Evolutionary conservation across 2,797 vertebrate genomes (phyloP).

Genomic region (Crocidura indochinensis): DNA sequence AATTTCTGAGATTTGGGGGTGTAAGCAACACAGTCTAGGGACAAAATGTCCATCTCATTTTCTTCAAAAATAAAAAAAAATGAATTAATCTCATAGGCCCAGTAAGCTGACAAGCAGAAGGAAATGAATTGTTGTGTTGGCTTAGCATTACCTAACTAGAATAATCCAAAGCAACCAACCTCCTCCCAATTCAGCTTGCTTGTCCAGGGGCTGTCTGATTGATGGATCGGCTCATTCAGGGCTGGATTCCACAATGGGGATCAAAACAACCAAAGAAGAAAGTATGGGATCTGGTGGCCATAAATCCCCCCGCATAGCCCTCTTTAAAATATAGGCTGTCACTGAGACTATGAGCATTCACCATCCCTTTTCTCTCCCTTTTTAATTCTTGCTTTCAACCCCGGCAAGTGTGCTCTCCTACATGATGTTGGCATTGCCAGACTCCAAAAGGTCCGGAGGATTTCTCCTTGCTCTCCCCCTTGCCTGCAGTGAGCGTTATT

Average conservation of each 20-base stretch:
- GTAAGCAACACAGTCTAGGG: conserved; percentile 30
- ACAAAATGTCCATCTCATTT: conserved; percentile 37
- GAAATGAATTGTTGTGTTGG: conserved; percentile 35
- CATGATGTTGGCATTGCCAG: conserved; percentile 3
- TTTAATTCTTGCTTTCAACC: conserved; percentile 60
- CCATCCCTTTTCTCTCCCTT: conserved; percentile 32
- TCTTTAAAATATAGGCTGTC: conserved; percentile 27
- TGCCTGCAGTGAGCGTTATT: conserved; percentile 71
- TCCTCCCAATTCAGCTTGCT: conserved; percentile 34
- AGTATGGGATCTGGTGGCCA: neutral
- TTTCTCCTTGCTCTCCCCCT: conserved; percentile 52
- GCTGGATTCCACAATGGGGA: neutral
- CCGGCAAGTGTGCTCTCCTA: neutral
- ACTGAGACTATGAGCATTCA: neutral
- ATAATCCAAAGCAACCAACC: conserved; percentile 38
- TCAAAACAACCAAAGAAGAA: conserved; percentile 36
- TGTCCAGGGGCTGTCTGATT: neutral
- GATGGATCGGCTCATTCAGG: neutral
- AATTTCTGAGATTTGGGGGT: conserved; percentile 26
- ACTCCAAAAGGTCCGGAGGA: conserved; percentile 54
- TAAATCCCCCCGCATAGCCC: neutral
- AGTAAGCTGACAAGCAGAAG: conserved; percentile 13
- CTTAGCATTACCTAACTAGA: conserved; percentile 36
- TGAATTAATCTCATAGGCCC: neutral
- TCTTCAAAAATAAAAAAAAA: conserved; percentile 15